phyloP scores from a whole-genome alignment of 2,888 invertebrate species.

The Tupiocoris notatus region DNA sequence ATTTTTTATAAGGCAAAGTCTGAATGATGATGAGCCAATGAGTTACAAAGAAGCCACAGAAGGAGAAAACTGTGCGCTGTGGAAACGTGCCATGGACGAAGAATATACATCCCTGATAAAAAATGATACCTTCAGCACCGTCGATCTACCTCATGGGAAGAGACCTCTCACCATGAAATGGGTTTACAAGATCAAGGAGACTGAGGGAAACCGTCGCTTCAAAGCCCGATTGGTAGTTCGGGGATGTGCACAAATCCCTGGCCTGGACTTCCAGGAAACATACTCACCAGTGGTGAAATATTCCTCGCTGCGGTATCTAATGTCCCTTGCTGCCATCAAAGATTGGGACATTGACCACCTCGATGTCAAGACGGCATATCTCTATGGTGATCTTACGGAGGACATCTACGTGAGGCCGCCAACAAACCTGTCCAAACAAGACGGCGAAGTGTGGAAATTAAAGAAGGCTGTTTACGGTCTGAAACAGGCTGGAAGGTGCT shows the following conservation, averaged over 20 bases:
- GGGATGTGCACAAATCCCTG: slow-evolving; percentile 50
- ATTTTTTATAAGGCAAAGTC: neutral
- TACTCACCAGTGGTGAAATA: slow-evolving; percentile 26
- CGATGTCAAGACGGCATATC: slow-evolving; percentile 11
- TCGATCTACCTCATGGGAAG: slow-evolving; percentile 42
- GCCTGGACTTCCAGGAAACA: slow-evolving; percentile 23
- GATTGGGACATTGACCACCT: neutral
- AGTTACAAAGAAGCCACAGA: neutral
- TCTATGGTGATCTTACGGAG: neutral
- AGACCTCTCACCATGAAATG: slow-evolving; percentile 49
- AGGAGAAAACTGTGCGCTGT: neutral
- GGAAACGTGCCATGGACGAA: slow-evolving; percentile 25
- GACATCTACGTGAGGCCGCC: neutral
- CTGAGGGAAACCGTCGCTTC: too few relatives aligned
- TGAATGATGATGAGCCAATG: neutral
- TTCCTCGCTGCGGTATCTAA: neutral
- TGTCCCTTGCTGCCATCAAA: neutral
- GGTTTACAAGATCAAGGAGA: too few relatives aligned
- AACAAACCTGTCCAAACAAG: neutral
- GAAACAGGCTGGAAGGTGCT: neutral
- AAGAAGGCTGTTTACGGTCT: slow-evolving; percentile 6
- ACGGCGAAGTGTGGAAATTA: slow-evolving; percentile 3
- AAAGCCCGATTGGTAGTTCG: slow-evolving; percentile 50
- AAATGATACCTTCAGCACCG: slow-evolving; percentile 49
- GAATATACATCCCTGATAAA: slow-evolving; percentile 48